These are phyloP conservation scores for Unio pictorum DNA, from an alignment of 2,888 invertebrate species.

Conservation along the genomic window DNA sequence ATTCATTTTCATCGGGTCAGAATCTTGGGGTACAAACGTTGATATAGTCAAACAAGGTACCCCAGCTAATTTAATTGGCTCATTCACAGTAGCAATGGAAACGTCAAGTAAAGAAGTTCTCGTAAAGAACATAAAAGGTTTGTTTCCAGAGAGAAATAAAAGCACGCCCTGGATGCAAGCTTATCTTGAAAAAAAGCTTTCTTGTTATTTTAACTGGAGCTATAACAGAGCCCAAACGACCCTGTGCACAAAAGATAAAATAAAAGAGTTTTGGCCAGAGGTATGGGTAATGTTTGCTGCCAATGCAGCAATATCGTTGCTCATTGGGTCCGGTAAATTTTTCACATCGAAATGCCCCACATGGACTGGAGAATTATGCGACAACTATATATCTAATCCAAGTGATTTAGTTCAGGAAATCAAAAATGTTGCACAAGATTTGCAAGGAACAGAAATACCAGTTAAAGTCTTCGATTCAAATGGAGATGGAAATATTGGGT, in stretches of 20 bases:
- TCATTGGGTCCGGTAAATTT: slow-evolving; percentile 10
- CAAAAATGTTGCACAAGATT: slow-evolving; percentile 1
- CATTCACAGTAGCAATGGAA: slow-evolving; percentile 18
- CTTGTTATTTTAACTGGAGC: slow-evolving; percentile 12
- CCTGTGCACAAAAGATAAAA: no score
- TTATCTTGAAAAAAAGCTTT: slow-evolving; percentile 5
- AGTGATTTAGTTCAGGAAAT: neutral
- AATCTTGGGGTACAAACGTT: slow-evolving; percentile 20
- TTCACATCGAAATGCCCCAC: slow-evolving; percentile 11
- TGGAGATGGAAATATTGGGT: slow-evolving; percentile 23
- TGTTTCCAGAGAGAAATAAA: neutral
- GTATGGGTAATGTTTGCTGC: slow-evolving; percentile 13
- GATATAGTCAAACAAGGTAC: slow-evolving; percentile 9
- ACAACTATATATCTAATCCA: slow-evolving; percentile 4
- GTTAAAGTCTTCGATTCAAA: slow-evolving; percentile 13
- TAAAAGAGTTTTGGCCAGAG: slow-evolving; percentile 6
- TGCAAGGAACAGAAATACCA: slow-evolving; percentile 2
- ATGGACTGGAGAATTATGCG: slow-evolving; percentile 5
- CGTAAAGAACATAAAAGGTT: slow-evolving; percentile 3
- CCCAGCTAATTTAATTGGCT: slow-evolving; percentile 18
- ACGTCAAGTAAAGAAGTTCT: slow-evolving; percentile 3
- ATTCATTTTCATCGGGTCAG: slow-evolving; percentile 38
- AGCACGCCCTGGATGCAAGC: slow-evolving; percentile 11
- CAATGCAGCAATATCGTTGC: slow-evolving; percentile 11
- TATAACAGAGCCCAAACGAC: slow-evolving; percentile 7